Base-by-base conservation (phyloP, 1,140 invertebrate species). In the Trichoplusia ni region DNA sequence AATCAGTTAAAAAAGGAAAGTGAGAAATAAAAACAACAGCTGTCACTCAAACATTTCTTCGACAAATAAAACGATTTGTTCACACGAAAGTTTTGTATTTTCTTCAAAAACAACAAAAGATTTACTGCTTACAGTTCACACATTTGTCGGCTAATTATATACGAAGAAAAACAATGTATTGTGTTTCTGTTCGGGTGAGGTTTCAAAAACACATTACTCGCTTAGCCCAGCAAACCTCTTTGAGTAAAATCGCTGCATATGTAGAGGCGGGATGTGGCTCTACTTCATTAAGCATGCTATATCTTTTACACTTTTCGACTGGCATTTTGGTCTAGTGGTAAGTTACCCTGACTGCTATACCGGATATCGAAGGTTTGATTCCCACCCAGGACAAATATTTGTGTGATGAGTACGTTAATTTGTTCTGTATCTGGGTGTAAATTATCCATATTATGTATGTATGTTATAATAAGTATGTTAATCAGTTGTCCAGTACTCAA, bases 141-240 rank as follows among this genome's bases (percentile, higher is more conserved):
- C 53, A 56, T 42, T 42, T 23, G 37, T 25, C 21, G 23, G 53
- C 53, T 42, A 56, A 56, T 56, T 56, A 40, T 56, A 40, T 23
- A n/a, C 5, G 23, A 29, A 56, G 35, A 56, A 42, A 56, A 56
- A 56, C 53, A 56, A 19, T 56, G 37, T 56, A 56, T 56, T 42
- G 37, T 42, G 23, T 56, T 42, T 8, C 53, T 29, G 4, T 40
- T 27, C 7, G 37, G 53, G 8, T 14, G 23, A 0, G 53, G 35
- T 56, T 1, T 2, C 9, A 42, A 0, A 8, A 13, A 56, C 37
- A 11, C 53, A 40, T 56, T 29, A 13, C 46, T 35, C 8, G 29
- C 21, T 46, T 16, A n/a, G 11, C 38, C 29, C 14, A n/a, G n/a
- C n/a, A n/a, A n/a, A n/a, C n/a, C n/a, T n/a, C n/a, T n/a, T n/a